Conservation (phyloP, 1,140 invertebrate genomes). For the Mycetomoellerius zeteki region DNA sequence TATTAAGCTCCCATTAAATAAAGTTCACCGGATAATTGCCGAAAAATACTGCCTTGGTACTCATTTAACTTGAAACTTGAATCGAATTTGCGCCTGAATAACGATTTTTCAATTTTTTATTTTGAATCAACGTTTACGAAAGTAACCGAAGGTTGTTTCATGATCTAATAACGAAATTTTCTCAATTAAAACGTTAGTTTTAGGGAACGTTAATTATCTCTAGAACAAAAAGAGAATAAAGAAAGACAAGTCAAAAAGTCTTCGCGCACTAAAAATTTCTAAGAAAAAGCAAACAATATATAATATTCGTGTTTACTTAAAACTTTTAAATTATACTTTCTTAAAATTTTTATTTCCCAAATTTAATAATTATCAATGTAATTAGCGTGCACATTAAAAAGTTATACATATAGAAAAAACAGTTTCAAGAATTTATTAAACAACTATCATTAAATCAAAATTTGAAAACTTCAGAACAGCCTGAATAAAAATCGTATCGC, state of each 20-base stretch:
- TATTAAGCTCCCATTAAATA: slow-evolving; percentile 21
- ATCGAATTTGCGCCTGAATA: neutral
- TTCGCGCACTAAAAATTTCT: neutral
- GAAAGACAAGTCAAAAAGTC: neutral
- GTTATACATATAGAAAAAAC: neutral
- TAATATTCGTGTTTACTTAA: neutral
- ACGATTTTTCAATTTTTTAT: neutral
- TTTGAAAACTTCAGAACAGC: neutral
- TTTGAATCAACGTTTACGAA: neutral
- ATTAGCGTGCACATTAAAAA: neutral
- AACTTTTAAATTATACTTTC: neutral
- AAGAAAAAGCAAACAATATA: neutral
- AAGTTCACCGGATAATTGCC: slow-evolving; percentile 18
- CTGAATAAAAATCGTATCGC: slow-evolving; percentile 5
- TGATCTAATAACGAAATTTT: neutral
- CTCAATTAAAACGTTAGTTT: neutral
- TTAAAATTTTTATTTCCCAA: neutral
- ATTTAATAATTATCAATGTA: neutral
- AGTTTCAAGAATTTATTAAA: neutral
- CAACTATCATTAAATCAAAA: neutral
- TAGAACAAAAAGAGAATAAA: neutral
- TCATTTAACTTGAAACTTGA: neutral
- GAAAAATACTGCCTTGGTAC: neutral
- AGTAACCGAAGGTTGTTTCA: neutral
- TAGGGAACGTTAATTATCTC: neutral